Conservation (phyloP, 1,140 invertebrate genomes). For the Drosophila teissieri region DNA sequence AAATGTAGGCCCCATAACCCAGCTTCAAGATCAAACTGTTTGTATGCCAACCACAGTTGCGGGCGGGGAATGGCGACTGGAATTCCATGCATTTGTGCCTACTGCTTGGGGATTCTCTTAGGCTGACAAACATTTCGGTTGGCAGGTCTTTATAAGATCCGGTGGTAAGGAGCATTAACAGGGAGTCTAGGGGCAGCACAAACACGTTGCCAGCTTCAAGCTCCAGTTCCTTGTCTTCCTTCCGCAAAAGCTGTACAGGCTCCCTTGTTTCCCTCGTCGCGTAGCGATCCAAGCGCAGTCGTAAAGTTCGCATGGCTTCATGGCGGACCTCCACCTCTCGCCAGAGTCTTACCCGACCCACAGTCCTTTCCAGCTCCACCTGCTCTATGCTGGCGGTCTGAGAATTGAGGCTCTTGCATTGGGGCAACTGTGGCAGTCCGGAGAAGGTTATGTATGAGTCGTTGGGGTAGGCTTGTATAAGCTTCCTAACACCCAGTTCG, state of each 20-base stretch:
- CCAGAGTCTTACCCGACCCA: constrained; percentile 42
- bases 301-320: constrained; percentile 27
- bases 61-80: constrained; percentile 54
- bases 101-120: constrained; percentile 18
- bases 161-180: constrained; percentile 61
- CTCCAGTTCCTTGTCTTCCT: constrained; percentile 12
- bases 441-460: constrained; percentile 42
- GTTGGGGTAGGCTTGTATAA: constrained; percentile 16
- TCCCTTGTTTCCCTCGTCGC: not conserved
- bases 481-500: not conserved
- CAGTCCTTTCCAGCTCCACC: constrained; percentile 32
- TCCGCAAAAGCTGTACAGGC: not conserved
- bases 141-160: constrained; percentile 63
- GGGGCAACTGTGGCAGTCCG: constrained; percentile 52
- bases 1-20: constrained; percentile 43
- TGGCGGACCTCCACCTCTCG: constrained; percentile 7
- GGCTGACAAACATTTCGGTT: constrained; percentile 57
- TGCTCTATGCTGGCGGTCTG: constrained; percentile 40
- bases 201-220: constrained; percentile 25
- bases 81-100: constrained; percentile 56
- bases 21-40: constrained; percentile 40
- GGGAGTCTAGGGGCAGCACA: constrained; percentile 62
- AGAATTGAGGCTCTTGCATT: constrained; percentile 50
- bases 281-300: constrained; percentile 54
- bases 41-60: constrained; percentile 70